Conservation (phyloP, 1,140 invertebrate species). For the Magallana angulata region DNA sequence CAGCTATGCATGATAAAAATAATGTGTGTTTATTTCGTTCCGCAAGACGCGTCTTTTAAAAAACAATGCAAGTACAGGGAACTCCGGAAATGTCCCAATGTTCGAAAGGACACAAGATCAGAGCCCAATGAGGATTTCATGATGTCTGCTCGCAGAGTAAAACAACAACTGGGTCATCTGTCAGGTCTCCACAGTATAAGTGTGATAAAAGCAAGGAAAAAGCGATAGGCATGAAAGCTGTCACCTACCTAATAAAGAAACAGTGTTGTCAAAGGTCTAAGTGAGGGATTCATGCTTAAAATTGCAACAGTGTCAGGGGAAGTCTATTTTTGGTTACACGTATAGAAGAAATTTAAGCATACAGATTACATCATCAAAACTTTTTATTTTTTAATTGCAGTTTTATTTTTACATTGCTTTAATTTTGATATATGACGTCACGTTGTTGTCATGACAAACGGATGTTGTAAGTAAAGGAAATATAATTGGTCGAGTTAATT, state of each 20-base stretch:
- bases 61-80: not conserved
- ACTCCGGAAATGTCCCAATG: constrained; percentile 19
- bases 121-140: not conserved
- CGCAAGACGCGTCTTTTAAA: not conserved
- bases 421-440: not conserved
- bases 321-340: not conserved
- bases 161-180: constrained; percentile 27
- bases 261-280: not conserved
- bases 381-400: not conserved
- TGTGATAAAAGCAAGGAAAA: constrained; percentile 2
- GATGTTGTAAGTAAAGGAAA: not conserved
- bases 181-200: not conserved
- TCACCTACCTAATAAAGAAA: not conserved
- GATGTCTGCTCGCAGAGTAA: constrained; percentile 15
- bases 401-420: not conserved
- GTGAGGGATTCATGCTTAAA: constrained; percentile 29
- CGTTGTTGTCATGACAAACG: constrained; percentile 6
- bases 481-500: not conserved
- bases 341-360: not conserved
- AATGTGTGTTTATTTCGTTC: not conserved
- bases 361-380: not conserved
- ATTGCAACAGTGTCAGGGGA: not conserved
- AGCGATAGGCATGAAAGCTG: constrained; percentile 25
- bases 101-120: constrained; percentile 9
- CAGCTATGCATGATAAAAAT: not conserved